These are phyloP conservation scores for Mormoops blainvillei DNA, from an alignment of 2,113 vertebrate genomes.

Conservation along the genomic window DNA sequence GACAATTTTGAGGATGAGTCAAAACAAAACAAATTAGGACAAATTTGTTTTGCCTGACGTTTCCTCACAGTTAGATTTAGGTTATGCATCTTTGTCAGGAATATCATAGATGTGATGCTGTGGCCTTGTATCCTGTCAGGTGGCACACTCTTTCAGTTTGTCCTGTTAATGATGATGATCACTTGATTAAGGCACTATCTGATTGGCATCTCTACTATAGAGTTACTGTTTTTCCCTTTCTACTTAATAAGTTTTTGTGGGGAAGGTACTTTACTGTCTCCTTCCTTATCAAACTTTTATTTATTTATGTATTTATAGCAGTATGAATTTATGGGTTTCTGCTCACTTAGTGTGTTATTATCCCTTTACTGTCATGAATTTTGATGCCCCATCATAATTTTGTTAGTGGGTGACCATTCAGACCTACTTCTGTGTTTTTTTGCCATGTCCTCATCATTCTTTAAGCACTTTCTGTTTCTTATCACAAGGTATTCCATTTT, in stretches of 20 bases:
- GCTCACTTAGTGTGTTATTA: background rate
- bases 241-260: constrained; percentile 10
- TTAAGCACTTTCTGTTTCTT: constrained; percentile 2
- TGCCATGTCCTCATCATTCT: background rate
- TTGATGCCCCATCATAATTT: background rate
- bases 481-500: background rate
- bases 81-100: background rate
- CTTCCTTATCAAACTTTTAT: background rate
- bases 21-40: background rate
- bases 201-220: background rate
- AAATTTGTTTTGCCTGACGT: background rate
- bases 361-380: background rate
- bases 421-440: background rate
- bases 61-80: background rate
- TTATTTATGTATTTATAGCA: background rate
- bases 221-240: constrained; percentile 3
- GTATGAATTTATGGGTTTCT: background rate
- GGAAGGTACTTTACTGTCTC: background rate
- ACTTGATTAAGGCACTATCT: background rate
- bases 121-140: background rate
- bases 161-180: background rate
- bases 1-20: background rate
- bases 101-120: background rate
- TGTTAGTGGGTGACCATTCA: background rate
- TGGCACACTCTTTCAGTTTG: background rate